Evolutionary conservation across 2,797 vertebrate genomes (phyloP).

Genomic region (Mus caroli): DNA sequence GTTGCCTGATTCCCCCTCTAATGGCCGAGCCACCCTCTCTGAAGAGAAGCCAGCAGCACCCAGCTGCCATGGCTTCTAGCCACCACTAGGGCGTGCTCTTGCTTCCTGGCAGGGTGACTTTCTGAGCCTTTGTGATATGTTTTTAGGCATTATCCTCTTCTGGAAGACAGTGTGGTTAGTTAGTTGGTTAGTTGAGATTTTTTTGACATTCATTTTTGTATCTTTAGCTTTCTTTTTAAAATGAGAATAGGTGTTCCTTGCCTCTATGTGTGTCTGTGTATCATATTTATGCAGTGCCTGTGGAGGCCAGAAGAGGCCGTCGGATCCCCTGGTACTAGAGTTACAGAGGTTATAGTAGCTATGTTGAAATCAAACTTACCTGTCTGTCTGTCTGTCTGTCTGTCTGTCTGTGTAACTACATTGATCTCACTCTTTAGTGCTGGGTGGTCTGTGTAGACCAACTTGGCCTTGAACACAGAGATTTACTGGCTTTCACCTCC

Average conservation of each 20-base stretch:
- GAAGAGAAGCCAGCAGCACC: not conserved
- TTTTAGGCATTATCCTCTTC: not conserved
- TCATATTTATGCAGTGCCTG: not conserved
- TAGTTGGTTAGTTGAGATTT: not conserved
- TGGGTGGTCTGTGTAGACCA: not conserved
- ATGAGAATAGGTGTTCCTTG: not conserved
- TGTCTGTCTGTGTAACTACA: not conserved
- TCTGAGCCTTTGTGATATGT: not conserved
- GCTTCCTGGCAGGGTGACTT: not conserved
- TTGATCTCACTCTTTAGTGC: not conserved
- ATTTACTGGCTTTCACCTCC: not conserved
- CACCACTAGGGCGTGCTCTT: constrained; percentile 46
- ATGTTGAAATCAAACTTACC: not conserved
- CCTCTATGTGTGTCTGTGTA: not conserved
- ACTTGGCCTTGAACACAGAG: not conserved
- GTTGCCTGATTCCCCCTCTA: not conserved
- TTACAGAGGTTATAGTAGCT: not conserved
- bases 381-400: not conserved
- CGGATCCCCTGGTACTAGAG: not conserved
- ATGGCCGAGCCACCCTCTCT: not conserved
- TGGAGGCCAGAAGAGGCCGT: not conserved
- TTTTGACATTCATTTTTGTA: not conserved
- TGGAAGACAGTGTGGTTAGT: not conserved
- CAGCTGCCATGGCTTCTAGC: not conserved
- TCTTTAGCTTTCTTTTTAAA: not conserved